Evolutionary conservation across 2,113 vertebrate species (phyloP).

Genomic region (Sebastes schlegelii): DNA sequence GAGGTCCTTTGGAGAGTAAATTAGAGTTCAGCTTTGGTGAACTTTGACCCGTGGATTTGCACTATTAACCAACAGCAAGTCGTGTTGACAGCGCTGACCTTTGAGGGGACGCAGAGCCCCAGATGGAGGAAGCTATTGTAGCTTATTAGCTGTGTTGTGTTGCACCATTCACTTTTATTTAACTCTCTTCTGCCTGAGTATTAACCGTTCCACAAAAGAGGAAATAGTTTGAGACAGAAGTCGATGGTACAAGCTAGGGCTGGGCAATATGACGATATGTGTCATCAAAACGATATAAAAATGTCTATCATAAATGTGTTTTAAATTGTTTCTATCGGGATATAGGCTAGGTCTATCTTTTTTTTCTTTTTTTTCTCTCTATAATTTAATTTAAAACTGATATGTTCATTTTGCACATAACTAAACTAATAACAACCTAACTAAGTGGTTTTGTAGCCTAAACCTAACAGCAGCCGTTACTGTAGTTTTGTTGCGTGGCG

Average conservation of each 20-base stretch:
- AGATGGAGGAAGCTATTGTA: not conserved
- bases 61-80: not conserved
- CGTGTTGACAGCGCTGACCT: not conserved
- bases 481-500: too few relatives aligned
- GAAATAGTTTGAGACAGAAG: not conserved
- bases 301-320: too few relatives aligned
- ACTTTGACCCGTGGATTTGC: not conserved
- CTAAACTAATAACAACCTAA: too few relatives aligned
- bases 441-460: too few relatives aligned
- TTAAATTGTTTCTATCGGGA: too few relatives aligned
- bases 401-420: too few relatives aligned
- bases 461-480: too few relatives aligned
- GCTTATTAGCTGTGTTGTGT: not conserved
- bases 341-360: too few relatives aligned
- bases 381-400: too few relatives aligned
- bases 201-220: not conserved
- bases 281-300: too few relatives aligned
- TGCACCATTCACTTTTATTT: not conserved
- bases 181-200: not conserved
- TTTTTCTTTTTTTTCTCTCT: too few relatives aligned
- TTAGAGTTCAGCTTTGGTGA: not conserved
- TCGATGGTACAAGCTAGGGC: not conserved
- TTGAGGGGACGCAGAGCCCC: not conserved
- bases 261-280: too few relatives aligned
- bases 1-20: not conserved